Evolutionary conservation across 2,888 invertebrate species (phyloP), one percentile per base, ranked within the genome.

Genomic region (Sphaeridia pumilis): DNA sequence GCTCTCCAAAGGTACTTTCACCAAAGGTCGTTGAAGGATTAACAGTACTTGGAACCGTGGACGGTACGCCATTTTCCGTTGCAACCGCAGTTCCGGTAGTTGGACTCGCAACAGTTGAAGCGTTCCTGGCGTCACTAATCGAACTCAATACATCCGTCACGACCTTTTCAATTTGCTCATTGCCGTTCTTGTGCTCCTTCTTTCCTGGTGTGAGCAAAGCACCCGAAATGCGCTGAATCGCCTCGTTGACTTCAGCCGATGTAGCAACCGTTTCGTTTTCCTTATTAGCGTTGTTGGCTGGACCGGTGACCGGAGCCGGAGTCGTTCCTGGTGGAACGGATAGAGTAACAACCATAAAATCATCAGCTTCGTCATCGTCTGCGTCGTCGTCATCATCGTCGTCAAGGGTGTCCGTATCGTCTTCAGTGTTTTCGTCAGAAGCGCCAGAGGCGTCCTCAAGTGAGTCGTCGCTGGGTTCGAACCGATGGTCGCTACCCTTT

Each of bases 211-310:
- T 59, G 2, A 65, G 49, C 10, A 65, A 53, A 41, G 61, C 65
- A 38, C 63, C 65, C 24, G 65, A 65, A 17, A 65, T 62, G 38
- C 62, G 59, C 26, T 63, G 63, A 57, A 65, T 65, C 3, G 63
- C 65, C 41, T 59, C 61, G n/a, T 62, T 57, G 42, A 61, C 65
- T 57, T 63, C 63, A 24, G 60, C 58, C 35, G 63, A 63, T 38
- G 63, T 61, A 14, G 59, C 63, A n/a, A n/a, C n/a, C 2, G 60
- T 60, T 26, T 63, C 61, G 58, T 60, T 64, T 53, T 57, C 52
- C 4, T n/a, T 5, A 46, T 27, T 46, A 5, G 26, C 38, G 5
- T 24, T 38, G 21, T 36, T 48, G 14, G 26, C 43, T 12, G 51
- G 31, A 5, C 46, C 26, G 22, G 20, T 3, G 17, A 41, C 35